Evolutionary conservation across 2,113 vertebrate genomes (phyloP), one percentile per base, ranked within the genome.

Genomic region (Phrynosoma platyrhinos): DNA sequence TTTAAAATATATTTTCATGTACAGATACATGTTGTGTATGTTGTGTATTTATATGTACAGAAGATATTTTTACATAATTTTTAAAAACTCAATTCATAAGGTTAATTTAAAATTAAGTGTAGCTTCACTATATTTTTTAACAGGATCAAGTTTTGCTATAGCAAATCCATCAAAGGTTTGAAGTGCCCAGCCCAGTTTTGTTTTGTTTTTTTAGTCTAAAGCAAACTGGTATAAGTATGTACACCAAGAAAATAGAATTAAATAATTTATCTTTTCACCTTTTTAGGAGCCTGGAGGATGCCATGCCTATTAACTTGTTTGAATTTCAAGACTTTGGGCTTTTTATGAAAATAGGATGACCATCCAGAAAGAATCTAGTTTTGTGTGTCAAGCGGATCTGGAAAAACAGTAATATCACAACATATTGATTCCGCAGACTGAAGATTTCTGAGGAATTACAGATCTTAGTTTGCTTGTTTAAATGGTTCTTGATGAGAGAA

Each of bases 391-490:
- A 93, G 85, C 86, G 90, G 92, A 93, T 93, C 94, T 93, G 95
- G 88, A 93, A 87, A 95, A 97, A 88, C 94, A 91, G 69, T 36
- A 76, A 88, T 96, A 95, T 88, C 13, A 16, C 13, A 62, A 14
- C 96, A 95, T 92, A 77, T 92, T 88, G 90, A 85, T 87, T 23
- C 76, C 52, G 62, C 40, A 69, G 83, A 84, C 92, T 91, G 87
- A 87, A 90, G 90, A 86, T 32, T 93, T 96, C 97, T 97, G 97
- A 97, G 97, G 97, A 96, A 95, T 95, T 95, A 91, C 88, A 91
- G 91, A 52, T 27, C 16, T 82, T 74, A n/a, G 78, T 91, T 86
- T 91, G 90, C 32, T 90, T 88, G 95, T 95, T 96, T 95, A 83
- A 96, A 95, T 97, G 97, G 94, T 96, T 95, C 68, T 91, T 0